These are phyloP conservation scores for Lateolabrax maculatus DNA, from an alignment of 2,797 vertebrate species.

Conservation along the genomic window DNA sequence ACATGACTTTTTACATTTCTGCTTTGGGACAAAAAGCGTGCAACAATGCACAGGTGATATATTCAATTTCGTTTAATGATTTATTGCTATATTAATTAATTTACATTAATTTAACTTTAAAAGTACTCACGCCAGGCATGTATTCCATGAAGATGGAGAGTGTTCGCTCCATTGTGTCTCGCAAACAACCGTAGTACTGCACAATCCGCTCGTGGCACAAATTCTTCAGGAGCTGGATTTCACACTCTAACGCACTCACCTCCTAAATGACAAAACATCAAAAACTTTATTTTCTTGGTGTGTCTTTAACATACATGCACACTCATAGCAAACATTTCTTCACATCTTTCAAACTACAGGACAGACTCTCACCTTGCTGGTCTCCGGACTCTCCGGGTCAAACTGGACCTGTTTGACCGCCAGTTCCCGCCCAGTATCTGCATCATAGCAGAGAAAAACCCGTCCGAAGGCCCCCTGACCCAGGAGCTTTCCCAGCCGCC, in stretches of 20 bases:
- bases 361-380: slow-evolving; percentile 92
- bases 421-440: slow-evolving; percentile 95
- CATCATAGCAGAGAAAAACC: slow-evolving; percentile 97
- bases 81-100: background rate
- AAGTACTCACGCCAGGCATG: slow-evolving; percentile 94
- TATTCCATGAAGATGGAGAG: slow-evolving; percentile 99
- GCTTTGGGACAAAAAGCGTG: background rate
- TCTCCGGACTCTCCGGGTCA: slow-evolving; percentile 97
- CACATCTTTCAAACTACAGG: background rate
- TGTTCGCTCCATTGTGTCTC: slow-evolving; percentile 93
- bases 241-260: slow-evolving; percentile 97
- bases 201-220: slow-evolving; percentile 96
- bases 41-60: background rate
- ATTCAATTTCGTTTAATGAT: background rate
- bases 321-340: fast-evolving
- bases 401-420: slow-evolving; percentile 99
- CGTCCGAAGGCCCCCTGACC: slow-evolving; percentile 98
- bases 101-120: fast-evolving
- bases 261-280: slow-evolving; percentile 84
- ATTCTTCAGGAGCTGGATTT: slow-evolving; percentile 99
- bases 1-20: background rate
- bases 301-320: background rate
- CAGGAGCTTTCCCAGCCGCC: slow-evolving; percentile 96
- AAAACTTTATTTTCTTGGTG: background rate
- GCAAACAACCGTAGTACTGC: slow-evolving; percentile 98